These are phyloP conservation scores for Diabrotica undecimpunctata DNA, from an alignment of 1,140 invertebrate genomes.

Conservation along the genomic window DNA sequence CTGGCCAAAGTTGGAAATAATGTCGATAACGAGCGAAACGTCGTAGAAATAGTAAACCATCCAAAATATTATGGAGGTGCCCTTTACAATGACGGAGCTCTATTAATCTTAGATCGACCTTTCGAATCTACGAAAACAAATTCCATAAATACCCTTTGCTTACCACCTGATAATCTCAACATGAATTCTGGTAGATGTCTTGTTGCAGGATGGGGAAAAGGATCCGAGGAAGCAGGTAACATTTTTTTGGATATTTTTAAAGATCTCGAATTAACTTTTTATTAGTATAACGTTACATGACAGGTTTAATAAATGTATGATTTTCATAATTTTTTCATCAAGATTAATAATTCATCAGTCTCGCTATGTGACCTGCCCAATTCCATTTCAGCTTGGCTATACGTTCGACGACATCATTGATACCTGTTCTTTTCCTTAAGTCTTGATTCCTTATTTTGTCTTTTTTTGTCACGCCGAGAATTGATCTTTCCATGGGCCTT, in stretches of 20 bases:
- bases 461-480: too few species aligned
- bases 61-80: constrained; percentile 49
- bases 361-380: too few species aligned
- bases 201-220: constrained; percentile 80
- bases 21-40: constrained; percentile 54
- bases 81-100: constrained; percentile 57
- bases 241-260: neutral
- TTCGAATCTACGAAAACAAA: constrained; percentile 50
- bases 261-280: too few species aligned
- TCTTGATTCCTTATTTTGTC: too few species aligned
- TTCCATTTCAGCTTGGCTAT: too few species aligned
- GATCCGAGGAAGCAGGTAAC: neutral
- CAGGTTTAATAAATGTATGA: too few species aligned
- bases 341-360: too few species aligned
- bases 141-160: constrained; percentile 42
- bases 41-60: constrained; percentile 55
- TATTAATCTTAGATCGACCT: constrained; percentile 54
- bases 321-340: too few species aligned
- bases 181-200: constrained; percentile 54
- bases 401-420: too few species aligned
- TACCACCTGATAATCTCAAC: constrained; percentile 45
- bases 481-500: too few species aligned
- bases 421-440: too few species aligned
- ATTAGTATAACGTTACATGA: too few species aligned
- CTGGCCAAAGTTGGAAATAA: constrained; percentile 57